Evolutionary conservation across 2,888 invertebrate species (phyloP), one percentile per base, ranked within the genome.

Genomic region (Poecilus cupreus): DNA sequence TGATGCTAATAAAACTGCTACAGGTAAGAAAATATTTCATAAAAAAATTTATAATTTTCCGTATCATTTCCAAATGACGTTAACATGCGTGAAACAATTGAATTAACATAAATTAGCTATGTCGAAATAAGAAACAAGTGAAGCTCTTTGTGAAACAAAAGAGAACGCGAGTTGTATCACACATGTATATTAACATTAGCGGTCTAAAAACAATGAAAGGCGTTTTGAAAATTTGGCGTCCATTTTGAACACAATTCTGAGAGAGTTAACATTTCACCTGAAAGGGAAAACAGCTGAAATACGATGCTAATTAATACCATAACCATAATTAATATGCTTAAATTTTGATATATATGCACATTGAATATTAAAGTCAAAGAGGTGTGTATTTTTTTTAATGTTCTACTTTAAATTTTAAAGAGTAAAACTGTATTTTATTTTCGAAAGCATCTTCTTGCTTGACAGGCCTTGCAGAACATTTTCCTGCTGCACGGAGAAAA

Each of bases 71-170:
- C 39, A 16, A 11, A 43, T 43, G 13, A 64, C 16, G 64, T 18
- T 51, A 18, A 51, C 51, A 68, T 39, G 64, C 64, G 20, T 68
- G 37, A 68, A 68, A 68, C 64, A 68, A 68, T 39, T 68, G 64
- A 32, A 68, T 68, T 68, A 18, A 13, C 60, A 60, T 68, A 68
- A 37, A 37, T 37, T 18, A 68, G 32, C 2, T 22, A 20, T 68
- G 64, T 68, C 37, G 64, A 68, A 68, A 68, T 37, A 6, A 16
- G 3, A 68, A 68, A 68, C 64, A 68, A 32, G 60, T 32, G 32
- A 60, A 22, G 24, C 20, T 32, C 16, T 22, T 22, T 68, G 37
- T 37, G 26, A 60, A 37, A 68, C 64, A 68, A 68, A 68, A 37
- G 60, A 24, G 37, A 68, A 18, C 37, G 13, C 24, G n/a, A 68